Base-by-base conservation (phyloP, 2,888 invertebrate species). In the Diarsia dahlii region DNA sequence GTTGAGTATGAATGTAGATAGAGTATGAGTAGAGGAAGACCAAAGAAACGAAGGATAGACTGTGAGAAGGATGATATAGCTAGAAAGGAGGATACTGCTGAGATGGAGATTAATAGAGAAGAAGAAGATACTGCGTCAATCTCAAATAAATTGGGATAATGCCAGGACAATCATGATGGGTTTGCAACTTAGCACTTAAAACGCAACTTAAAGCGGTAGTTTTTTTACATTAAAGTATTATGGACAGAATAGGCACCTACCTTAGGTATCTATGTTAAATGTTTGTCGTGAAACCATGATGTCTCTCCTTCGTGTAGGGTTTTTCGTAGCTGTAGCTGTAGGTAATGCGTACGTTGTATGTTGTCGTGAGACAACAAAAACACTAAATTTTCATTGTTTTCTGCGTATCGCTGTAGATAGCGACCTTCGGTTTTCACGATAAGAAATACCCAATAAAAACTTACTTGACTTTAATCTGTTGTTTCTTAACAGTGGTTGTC, bases 381-480 rank as follows among this genome's bases (percentile, higher is more conserved):
- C 18, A 52, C 15, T 0, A 0, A 52, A 73, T 13, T 60, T 52
- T 28, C 5, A n/a, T 80, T 45, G 48, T 20, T 54, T 45, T 20
- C 18, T 34, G 2, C 28, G 15, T 20, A 56, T n/a, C 3, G 2
- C 45, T 5, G 0, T 45, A 15, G 54, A 63, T 71, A 50, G 13
- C 3, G 8, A 9, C 5, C 10, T 10, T 3, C 56, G 28, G 8
- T 0, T 62, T 63, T 80, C n/a, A 12, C 10, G 8, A 54, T 9
- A 80, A 54, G 15, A 39, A 62, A 48, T 34, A 58, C n/a, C 2
- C 9, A 72, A 60, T 3, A 28, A 0, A 56, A 39, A 70, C 84
- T 81, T 66, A 81, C 81, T 67, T 83, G 52, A 66, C 34, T 52
- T 79, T 65, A 52, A 52, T 63, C 15, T 69, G 58, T 23, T 65